Evolutionary conservation across 2,888 invertebrate species (phyloP).

Genomic region (Lasioglossum figueresi): DNA sequence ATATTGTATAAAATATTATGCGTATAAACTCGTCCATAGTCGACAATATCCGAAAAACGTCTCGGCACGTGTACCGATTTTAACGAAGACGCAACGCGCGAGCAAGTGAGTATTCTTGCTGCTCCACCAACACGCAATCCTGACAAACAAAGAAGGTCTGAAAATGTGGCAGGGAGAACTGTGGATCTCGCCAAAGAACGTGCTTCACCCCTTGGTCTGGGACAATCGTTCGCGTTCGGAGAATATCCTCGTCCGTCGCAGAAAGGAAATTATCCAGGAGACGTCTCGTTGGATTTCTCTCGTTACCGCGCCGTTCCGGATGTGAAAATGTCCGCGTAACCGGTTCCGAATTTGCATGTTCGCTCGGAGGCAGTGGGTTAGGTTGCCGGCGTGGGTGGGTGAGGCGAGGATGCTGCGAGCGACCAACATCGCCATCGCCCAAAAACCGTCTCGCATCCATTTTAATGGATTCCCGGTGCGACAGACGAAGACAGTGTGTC

Average conservation of each 20-base stretch:
- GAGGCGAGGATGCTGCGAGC: conserved; percentile 49
- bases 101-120: not conserved
- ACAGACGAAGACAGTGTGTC: conserved; percentile 15
- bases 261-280: conserved; percentile 71
- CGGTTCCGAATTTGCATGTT: conserved; percentile 72
- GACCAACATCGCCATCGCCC: conserved; percentile 61
- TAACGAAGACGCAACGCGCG: not conserved
- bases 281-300: conserved; percentile 73
- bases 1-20: not conserved
- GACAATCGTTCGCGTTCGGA: conserved; percentile 46
- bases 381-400: conserved; percentile 35
- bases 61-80: not conserved
- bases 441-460: conserved; percentile 72
- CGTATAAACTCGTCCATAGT: not conserved
- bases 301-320: conserved; percentile 71
- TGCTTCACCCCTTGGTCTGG: not conserved
- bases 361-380: conserved; percentile 60
- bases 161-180: not conserved
- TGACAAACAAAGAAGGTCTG: not conserved
- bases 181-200: not conserved
- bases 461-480: conserved; percentile 66
- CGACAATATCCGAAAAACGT: not conserved
- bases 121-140: not conserved
- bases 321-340: conserved; percentile 71
- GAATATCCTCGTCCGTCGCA: conserved; percentile 58